Base-by-base conservation (phyloP, 2,113 vertebrate species). In the Amia ocellicauda region DNA sequence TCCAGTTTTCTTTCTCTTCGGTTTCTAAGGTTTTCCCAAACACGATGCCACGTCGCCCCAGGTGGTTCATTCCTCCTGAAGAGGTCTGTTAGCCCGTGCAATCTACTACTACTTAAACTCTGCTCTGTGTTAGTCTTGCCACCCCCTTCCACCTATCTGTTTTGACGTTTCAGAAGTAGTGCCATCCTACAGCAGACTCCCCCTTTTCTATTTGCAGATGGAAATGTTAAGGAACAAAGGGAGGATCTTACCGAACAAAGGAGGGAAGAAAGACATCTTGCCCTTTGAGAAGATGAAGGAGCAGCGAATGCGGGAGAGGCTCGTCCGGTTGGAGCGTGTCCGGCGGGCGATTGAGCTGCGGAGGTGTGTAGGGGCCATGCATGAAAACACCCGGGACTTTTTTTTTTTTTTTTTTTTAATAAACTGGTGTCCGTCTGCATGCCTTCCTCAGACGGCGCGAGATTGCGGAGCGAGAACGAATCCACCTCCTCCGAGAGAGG, bases 261-360 rank as follows among this genome's bases (percentile, higher is more conserved):
- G 85, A 52, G 89, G 88, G 59, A 86, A 83, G 60, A 90, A 89
- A 22, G 92, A 93, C 75, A 95, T 98, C 77, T 78, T 99, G 59
- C 93, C 97, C 57, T 99, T 98, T 86, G 93, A 97, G 78, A 96
- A 97, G 82, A 96, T 99, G 87, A 99, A 98, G 85, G 93, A 97
- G 69, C 96, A 97, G 69, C 88, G 91, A 49, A 85, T 93, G 85
- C 87, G 90, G 63, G 94, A 97, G 73, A 91, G 94, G 54, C 87
- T 95, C 74, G 90, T 92, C 74, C 89, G 93, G 4, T 76, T 94
- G 78, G 95, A 99, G 67, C 91, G 93, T 56, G 86, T 91, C 57
- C 93, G 91, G 19, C 87, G 93, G 78, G 93, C 94, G 7, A 83
- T 94, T 67, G 94, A 95, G 72, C 79, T 97, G 55, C 89, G 95